A percentile compares a stretch with the other conserved stretches of the same genome.
These are phyloP conservation scores for Xylocopa sonorina DNA, from an alignment of 1,140 invertebrate species.

Conservation along the genomic window DNA sequence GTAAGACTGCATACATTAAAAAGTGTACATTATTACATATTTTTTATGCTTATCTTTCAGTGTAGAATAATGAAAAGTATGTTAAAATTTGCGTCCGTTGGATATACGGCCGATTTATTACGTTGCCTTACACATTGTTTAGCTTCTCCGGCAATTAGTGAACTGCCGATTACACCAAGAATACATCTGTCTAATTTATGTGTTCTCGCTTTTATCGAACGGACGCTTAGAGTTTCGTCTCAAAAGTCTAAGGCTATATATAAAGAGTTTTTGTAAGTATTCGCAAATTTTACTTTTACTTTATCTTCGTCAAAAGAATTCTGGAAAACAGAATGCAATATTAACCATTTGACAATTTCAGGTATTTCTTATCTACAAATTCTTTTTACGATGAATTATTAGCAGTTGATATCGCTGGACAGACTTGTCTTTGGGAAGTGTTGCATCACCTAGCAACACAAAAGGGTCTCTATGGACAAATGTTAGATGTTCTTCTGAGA, in stretches of 20 bases:
- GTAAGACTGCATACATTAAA: too few relatives aligned
- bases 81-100: conserved; percentile 88
- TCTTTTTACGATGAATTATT: conserved; percentile 87
- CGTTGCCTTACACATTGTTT: conserved; percentile 85
- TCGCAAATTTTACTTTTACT: neutral
- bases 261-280: conserved; percentile 83
- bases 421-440: conserved; percentile 85
- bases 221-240: conserved; percentile 80
- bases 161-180: conserved; percentile 85
- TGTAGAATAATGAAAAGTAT: conserved; percentile 87
- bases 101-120: conserved; percentile 87
- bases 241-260: conserved; percentile 76
- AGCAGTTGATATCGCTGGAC: conserved; percentile 85
- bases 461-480: conserved; percentile 83
- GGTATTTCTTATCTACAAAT: conserved; percentile 86
- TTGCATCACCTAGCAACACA: conserved; percentile 84
- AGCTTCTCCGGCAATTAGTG: conserved; percentile 80
- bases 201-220: conserved; percentile 86
- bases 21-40: neutral
- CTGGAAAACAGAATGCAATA: conserved; percentile 6
- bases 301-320: neutral
- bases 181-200: conserved; percentile 87
- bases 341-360: conserved; percentile 70
- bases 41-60: conserved; percentile 73
- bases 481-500: conserved; percentile 81